These are phyloP conservation scores for Hyposmocoma kahamanoa DNA, from an alignment of 1,140 invertebrate species.

Conservation along the genomic window DNA sequence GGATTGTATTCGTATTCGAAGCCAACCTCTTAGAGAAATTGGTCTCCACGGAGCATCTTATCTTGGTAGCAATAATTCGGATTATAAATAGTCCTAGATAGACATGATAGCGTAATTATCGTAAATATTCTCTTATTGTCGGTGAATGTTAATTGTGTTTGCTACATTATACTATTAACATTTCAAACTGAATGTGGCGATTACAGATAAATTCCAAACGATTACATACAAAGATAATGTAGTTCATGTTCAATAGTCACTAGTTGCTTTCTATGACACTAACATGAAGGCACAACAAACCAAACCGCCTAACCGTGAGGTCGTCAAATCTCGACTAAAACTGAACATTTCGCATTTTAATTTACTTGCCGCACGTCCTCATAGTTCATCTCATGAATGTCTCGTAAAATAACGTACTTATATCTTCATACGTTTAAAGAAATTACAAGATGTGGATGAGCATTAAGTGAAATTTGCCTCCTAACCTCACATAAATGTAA, in stretches of 20 bases:
- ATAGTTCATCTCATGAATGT: not conserved
- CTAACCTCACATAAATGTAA: slow-evolving; percentile 24
- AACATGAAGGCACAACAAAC: not conserved
- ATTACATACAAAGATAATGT: not conserved
- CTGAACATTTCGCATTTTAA: not conserved
- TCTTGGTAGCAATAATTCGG: slow-evolving; percentile 10
- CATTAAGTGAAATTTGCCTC: slow-evolving; percentile 22
- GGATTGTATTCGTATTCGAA: slow-evolving; percentile 16
- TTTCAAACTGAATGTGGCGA: not conserved
- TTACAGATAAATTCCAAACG: not conserved
- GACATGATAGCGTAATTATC: no score
- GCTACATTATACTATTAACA: not conserved
- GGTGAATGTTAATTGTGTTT: not conserved
- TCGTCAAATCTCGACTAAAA: not conserved
- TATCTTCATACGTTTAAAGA: slow-evolving; percentile 11
- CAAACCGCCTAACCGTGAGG: not conserved
- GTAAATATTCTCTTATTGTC: no score
- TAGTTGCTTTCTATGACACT: not conserved
- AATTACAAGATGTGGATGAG: slow-evolving; percentile 21
- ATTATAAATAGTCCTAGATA: slow-evolving; percentile 11
- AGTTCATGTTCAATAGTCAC: not conserved
- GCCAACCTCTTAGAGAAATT: slow-evolving; percentile 26
- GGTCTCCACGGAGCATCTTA: slow-evolving; percentile 8
- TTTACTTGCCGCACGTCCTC: not conserved
- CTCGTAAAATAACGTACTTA: not conserved